phyloP scores from a whole-genome alignment of 2,888 invertebrate species.

The Tipula helvola region DNA sequence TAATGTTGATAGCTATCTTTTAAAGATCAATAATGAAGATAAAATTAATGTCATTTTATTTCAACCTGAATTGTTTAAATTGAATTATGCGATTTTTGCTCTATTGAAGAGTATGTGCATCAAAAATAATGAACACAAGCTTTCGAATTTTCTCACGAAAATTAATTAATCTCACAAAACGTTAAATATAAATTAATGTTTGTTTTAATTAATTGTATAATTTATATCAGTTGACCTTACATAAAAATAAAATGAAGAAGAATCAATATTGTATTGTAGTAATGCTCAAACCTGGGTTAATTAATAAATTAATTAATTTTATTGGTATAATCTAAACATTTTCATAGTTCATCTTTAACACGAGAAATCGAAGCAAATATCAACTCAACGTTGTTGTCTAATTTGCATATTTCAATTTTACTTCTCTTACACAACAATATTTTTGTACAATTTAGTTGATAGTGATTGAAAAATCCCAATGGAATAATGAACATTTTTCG shows the following conservation, averaged over 20 bases:
- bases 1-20: not conserved
- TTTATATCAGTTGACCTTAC: not conserved
- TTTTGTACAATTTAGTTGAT: not conserved
- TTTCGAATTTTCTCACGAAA: not conserved
- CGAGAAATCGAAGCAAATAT: not conserved
- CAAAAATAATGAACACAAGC: not conserved
- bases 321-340: not conserved
- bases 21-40: not conserved
- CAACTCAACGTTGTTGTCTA: not conserved
- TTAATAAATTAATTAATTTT: not conserved
- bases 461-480: not conserved
- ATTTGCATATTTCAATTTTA: not conserved
- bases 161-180: not conserved
- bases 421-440: not conserved
- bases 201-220: not conserved
- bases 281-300: not conserved
- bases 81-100: not conserved
- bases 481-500: not conserved
- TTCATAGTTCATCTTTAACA: not conserved
- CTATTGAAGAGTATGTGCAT: not conserved
- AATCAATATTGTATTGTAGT: not conserved
- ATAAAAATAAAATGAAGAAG: not conserved
- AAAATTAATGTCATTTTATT: not conserved
- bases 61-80: not conserved
- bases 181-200: not conserved